phyloP scores from a whole-genome alignment of 2,797 vertebrate genomes.

The Antennarius maculatus region DNA sequence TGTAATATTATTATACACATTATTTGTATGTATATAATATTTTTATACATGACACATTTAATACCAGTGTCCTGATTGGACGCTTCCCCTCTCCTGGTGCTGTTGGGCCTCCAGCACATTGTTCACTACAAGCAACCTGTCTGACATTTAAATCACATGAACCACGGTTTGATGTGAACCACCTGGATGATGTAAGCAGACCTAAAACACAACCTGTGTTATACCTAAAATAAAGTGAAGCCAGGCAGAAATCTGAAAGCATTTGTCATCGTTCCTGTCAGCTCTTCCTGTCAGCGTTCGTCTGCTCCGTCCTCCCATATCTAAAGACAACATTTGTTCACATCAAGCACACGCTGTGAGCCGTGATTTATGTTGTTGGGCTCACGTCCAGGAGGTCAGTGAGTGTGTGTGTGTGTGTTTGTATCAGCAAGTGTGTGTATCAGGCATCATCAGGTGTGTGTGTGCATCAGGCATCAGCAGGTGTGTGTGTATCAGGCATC shows the following conservation, averaged over 20 bases:
- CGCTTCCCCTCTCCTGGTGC: too few species aligned
- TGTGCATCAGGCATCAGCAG: neutral
- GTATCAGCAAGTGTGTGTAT: neutral
- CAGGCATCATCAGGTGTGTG: too few species aligned
- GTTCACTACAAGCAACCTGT: too few species aligned
- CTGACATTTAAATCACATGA: too few species aligned
- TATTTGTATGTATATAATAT: too few species aligned
- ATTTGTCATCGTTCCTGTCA: slow-evolving; percentile 12
- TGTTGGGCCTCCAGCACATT: too few species aligned
- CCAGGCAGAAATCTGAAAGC: slow-evolving; percentile 9
- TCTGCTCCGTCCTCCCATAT: slow-evolving; percentile 49
- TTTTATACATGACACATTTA: too few species aligned
- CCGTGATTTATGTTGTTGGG: slow-evolving; percentile 49
- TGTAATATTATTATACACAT: too few species aligned
- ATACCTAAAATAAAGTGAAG: neutral
- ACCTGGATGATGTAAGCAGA: too few species aligned
- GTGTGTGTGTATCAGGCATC: neutral
- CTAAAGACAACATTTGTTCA: slow-evolving; percentile 75
- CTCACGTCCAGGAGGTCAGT: slow-evolving; percentile 7
- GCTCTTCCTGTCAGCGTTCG: slow-evolving; percentile 6
- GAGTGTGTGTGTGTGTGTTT: too few species aligned
- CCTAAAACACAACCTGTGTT: neutral
- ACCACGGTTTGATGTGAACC: too few species aligned
- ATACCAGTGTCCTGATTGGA: too few species aligned
- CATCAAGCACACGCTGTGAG: slow-evolving; percentile 35